Base-by-base conservation (phyloP, 1,140 invertebrate genomes). In the Cheumatopsyche charites region DNA sequence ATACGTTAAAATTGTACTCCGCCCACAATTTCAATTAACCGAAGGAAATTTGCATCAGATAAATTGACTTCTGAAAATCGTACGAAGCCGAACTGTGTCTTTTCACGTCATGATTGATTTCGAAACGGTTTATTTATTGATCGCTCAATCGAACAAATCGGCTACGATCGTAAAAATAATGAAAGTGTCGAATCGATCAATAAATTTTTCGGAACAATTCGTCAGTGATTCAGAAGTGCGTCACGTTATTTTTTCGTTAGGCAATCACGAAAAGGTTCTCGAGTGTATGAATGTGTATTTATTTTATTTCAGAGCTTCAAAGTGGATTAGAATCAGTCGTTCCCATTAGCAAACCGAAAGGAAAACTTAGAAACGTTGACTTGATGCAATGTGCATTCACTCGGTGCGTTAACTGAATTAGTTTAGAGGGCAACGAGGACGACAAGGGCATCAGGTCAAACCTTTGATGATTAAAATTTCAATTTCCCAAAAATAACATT, bases 321-420 rank as follows among this genome's bases (percentile, higher is more conserved):
- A 66, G 43, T 66, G 63, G 63, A 66, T 66, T 66, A 66, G 43
- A 66, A 66, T 47, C 63, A 66, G 43, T 66, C 9, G 11, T 12
- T 47, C 15, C 7, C 7, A 43, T 47, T 63, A 43, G 17, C 49
- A 55, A 23, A 13, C 25, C n/a, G 12, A n/a, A 23, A 41, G 26
- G 66, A 68, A 68, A 68, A 42, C 66, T 15, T 68, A 68, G 47
- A 29, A 68, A 66, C 41, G 63, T 43, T 42, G n/a, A 25, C 29
- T 36, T 9, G 2, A 47, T 66, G 63, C 63, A 66, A 42, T 55
- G 55, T 68, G 66, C 66, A 41, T 12, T 25, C 55, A 12, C 36
- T 55, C 13, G 47, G 23, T 68, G 66, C 66, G 55, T 55, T 68
- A 68, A 68, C 66, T 68, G 66, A 68, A 68, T 68, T 68, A 68